Percentiles rank a stretch among this genome's conserved stretches.
Evolutionary conservation across 1,140 invertebrate species (phyloP).

Genomic region (Drosophila trapezifrons): DNA sequence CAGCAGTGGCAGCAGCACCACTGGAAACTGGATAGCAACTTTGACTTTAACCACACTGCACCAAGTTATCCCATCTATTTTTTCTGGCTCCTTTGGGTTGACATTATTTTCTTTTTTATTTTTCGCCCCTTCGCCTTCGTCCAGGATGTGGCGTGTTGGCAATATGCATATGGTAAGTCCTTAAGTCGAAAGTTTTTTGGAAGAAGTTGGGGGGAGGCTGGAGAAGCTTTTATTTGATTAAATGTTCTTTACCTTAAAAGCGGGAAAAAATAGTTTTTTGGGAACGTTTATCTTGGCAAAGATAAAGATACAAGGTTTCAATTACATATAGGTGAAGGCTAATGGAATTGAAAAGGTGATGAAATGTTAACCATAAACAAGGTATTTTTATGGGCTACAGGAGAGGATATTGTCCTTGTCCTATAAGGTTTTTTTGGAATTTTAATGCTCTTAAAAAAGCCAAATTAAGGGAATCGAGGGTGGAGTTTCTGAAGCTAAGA

Average conservation of each 20-base stretch:
- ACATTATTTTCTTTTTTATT: slow-evolving; percentile 29
- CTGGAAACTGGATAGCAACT: slow-evolving; percentile 36
- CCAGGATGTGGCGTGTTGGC: slow-evolving; percentile 44
- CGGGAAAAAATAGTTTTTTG: slow-evolving; percentile 42
- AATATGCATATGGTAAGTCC: slow-evolving; percentile 55
- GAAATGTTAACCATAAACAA: slow-evolving; percentile 16
- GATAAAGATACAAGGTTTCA: slow-evolving; percentile 20
- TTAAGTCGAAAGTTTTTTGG: slow-evolving; percentile 29
- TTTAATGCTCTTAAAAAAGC: not conserved
- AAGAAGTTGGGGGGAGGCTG: not conserved
- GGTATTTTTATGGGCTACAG: not conserved
- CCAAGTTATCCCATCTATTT: slow-evolving; percentile 52
- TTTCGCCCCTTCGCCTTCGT: slow-evolving; percentile 16
- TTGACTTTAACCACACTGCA: slow-evolving; percentile 53
- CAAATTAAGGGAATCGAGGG: too few species aligned
- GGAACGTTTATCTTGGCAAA: slow-evolving; percentile 32
- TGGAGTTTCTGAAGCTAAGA: not conserved
- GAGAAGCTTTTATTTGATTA: slow-evolving; percentile 48
- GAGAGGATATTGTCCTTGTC: not conserved
- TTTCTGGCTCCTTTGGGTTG: slow-evolving; percentile 45
- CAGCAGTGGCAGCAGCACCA: slow-evolving; percentile 5
- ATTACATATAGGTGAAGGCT: slow-evolving; percentile 22
- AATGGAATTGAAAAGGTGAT: slow-evolving; percentile 35
- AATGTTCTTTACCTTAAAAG: slow-evolving; percentile 42
- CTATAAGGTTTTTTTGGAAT: too few species aligned